phyloP scores from a whole-genome alignment of 1,140 invertebrate species.

The Laupala kohalensis region DNA sequence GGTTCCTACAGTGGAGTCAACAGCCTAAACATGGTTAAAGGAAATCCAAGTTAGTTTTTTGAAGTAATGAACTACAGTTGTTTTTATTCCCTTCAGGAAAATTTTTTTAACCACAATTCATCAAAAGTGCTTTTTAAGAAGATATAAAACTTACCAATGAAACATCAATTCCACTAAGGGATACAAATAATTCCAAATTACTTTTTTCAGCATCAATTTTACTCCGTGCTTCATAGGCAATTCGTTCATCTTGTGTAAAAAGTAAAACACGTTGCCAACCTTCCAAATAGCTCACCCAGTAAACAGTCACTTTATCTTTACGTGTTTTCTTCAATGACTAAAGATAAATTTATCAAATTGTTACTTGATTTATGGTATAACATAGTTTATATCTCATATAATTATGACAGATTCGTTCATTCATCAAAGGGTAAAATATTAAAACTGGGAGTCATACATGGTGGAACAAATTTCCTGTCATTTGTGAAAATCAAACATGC shows the following conservation, averaged over 20 bases:
- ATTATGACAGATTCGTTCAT: neutral
- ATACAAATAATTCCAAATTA: slow-evolving; percentile 52
- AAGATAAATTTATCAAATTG: no score
- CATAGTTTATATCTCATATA: neutral
- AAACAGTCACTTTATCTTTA: slow-evolving; percentile 51
- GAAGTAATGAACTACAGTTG: neutral
- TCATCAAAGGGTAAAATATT: no score
- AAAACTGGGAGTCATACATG: no score
- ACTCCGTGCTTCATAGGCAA: slow-evolving; percentile 51
- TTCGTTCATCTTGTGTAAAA: slow-evolving; percentile 65
- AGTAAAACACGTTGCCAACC: slow-evolving; percentile 59
- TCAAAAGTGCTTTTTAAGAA: neutral
- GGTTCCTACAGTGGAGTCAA: neutral
- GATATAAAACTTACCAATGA: slow-evolving; percentile 38
- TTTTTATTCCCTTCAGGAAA: neutral
- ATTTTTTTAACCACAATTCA: neutral
- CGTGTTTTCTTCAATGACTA: slow-evolving; percentile 27
- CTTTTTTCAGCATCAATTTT: slow-evolving; percentile 57
- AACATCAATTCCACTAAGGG: slow-evolving; percentile 53
- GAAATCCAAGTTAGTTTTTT: neutral
- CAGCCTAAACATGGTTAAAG: neutral
- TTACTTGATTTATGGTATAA: neutral
- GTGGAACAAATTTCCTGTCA: no score
- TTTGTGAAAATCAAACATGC: no score
- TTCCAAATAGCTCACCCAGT: slow-evolving; percentile 70